Conservation (phyloP, 2,113 vertebrate species). For the Podarcis cretensis region DNA sequence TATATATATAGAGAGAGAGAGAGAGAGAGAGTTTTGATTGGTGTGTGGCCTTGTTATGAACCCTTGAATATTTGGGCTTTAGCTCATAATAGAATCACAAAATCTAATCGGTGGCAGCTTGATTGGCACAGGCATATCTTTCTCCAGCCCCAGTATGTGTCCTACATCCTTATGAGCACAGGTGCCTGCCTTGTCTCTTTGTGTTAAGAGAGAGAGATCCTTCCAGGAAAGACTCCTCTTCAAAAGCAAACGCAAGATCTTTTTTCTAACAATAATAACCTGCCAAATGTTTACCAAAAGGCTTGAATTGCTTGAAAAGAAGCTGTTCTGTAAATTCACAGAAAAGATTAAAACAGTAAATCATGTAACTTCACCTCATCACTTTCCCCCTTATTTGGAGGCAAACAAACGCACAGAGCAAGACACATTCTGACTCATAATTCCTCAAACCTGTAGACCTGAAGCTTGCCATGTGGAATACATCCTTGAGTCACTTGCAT, state of each 20-base stretch:
- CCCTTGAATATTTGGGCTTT: too few species aligned
- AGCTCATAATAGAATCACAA: slow-evolving; percentile 36
- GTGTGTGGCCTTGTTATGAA: too few species aligned
- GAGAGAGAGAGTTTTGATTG: too few species aligned
- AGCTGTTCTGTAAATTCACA: slow-evolving; percentile 18
- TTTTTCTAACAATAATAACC: slow-evolving; percentile 36
- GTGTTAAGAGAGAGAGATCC: slow-evolving; percentile 31
- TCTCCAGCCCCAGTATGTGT: not conserved
- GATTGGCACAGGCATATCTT: slow-evolving; percentile 42
- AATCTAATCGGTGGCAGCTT: slow-evolving; percentile 16
- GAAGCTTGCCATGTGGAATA: slow-evolving; percentile 57
- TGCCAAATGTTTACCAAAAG: slow-evolving; percentile 17
- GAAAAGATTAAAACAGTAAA: slow-evolving; percentile 45
- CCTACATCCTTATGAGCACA: slow-evolving; percentile 3
- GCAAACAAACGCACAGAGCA: slow-evolving; percentile 40
- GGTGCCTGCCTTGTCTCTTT: slow-evolving; percentile 53
- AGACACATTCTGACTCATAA: slow-evolving; percentile 44
- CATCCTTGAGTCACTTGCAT: slow-evolving; percentile 58
- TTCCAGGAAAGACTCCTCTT: slow-evolving; percentile 52
- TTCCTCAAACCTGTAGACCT: slow-evolving; percentile 52
- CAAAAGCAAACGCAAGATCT: slow-evolving; percentile 36
- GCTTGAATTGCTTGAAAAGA: slow-evolving; percentile 45
- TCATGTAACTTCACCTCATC: not conserved
- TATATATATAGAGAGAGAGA: too few species aligned
- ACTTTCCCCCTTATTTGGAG: slow-evolving; percentile 47